Conservation (phyloP, 2,113 vertebrate species). For the Hystrix cristata region DNA sequence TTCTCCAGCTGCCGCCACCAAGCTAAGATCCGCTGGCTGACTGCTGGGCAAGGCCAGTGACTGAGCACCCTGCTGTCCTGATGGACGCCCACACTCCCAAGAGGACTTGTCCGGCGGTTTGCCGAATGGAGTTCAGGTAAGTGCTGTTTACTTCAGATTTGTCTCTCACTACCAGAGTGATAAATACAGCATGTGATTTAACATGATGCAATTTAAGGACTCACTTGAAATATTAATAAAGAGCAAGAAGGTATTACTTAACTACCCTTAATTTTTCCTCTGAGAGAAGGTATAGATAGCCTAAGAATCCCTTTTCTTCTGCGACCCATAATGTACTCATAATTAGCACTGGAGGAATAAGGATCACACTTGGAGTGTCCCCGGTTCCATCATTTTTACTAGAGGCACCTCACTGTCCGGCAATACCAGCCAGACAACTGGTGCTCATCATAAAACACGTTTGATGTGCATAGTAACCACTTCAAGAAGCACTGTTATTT, state of each 20-base stretch:
- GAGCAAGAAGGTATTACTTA: not conserved
- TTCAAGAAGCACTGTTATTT: not conserved
- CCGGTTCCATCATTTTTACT: not conserved
- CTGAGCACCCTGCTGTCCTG: not conserved
- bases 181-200: not conserved
- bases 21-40: not conserved
- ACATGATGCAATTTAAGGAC: not conserved
- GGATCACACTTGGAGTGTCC: not conserved
- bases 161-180: not conserved
- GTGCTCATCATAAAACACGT: not conserved
- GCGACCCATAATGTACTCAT: not conserved
- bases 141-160: not conserved
- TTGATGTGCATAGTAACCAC: not conserved
- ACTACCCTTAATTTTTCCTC: not conserved
- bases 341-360: not conserved
- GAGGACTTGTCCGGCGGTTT: not conserved
- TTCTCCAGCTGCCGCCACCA: not conserved
- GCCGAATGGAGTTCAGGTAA: not conserved
- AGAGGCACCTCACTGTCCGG: not conserved
- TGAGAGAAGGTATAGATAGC: not conserved
- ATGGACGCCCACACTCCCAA: not conserved
- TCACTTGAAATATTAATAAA: conserved; percentile 16
- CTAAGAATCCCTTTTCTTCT: not conserved
- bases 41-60: not conserved
- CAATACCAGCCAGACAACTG: not conserved